phyloP scores from a whole-genome alignment of 2,797 vertebrate genomes.

The Leuciscus waleckii region DNA sequence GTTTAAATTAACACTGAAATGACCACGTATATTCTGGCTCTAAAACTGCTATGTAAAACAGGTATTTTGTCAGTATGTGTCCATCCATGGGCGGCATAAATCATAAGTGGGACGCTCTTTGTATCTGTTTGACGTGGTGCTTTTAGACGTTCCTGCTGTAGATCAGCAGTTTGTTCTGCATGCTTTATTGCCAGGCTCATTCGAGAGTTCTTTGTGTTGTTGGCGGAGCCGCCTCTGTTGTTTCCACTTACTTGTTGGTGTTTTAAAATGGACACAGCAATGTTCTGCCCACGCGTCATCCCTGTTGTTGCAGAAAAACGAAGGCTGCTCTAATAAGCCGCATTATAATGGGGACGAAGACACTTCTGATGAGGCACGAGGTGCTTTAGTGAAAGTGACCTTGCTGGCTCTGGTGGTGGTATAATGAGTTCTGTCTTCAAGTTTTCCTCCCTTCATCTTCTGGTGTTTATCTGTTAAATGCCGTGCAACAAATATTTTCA shows the following conservation, averaged over 20 bases:
- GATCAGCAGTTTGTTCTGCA: constrained; percentile 35
- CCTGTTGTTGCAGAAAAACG: constrained; percentile 36
- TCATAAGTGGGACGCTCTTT: constrained; percentile 36
- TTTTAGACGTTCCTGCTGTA: constrained; percentile 27
- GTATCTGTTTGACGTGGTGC: constrained; percentile 16
- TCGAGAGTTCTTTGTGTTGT: constrained; percentile 32
- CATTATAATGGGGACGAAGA: constrained; percentile 59
- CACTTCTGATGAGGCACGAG: constrained; percentile 61
- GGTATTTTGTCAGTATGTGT: constrained; percentile 24
- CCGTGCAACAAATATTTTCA: constrained; percentile 14
- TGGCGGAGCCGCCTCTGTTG: constrained; percentile 39
- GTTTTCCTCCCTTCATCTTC: constrained; percentile 22
- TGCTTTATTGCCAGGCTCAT: constrained; percentile 22
- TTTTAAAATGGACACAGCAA: constrained; percentile 42
- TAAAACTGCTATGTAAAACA: constrained; percentile 20
- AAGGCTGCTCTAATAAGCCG: constrained; percentile 40
- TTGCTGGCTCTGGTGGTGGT: constrained; percentile 45
- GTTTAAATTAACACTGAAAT: background rate
- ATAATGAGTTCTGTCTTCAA: constrained; percentile 40
- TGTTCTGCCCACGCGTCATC: constrained; percentile 40
- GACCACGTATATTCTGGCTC: background rate
- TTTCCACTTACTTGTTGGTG: constrained; percentile 41
- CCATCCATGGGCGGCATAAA: constrained; percentile 37
- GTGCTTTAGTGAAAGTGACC: constrained; percentile 60
- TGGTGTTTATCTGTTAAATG: constrained; percentile 43